Conservation (phyloP, 2,797 vertebrate genomes). For the Danio aesculapii region DNA sequence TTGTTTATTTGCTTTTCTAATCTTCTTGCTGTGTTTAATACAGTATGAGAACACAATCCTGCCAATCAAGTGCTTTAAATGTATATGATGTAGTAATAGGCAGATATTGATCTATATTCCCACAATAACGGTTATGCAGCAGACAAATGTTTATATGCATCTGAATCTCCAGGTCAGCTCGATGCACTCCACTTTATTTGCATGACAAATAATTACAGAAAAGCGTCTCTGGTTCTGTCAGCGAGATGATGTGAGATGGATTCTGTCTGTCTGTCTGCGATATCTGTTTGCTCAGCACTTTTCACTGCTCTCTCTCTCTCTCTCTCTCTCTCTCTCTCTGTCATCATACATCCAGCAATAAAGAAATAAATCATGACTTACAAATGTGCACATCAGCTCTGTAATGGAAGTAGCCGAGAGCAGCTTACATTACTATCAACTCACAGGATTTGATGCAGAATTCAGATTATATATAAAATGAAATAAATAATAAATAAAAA, state of each 20-base stretch:
- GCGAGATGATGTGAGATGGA: neutral
- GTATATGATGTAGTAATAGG: neutral
- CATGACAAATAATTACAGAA: neutral
- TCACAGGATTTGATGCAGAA: neutral
- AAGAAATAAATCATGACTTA: neutral
- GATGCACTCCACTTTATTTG: neutral
- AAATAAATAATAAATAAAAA: too few relatives aligned
- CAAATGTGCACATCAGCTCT: neutral
- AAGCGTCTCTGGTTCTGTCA: neutral
- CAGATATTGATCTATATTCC: neutral
- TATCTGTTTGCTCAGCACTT: conserved; percentile 41
- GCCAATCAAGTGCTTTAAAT: too few relatives aligned
- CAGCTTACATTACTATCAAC: neutral
- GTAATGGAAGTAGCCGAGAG: neutral
- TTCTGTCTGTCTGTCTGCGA: neutral
- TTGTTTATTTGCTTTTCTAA: too few relatives aligned
- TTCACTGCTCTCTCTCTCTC: conserved; percentile 1
- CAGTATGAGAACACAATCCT: too few relatives aligned
- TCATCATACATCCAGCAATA: neutral
- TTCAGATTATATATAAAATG: too few relatives aligned
- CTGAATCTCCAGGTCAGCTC: neutral
- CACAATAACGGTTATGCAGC: neutral
- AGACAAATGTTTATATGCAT: neutral
- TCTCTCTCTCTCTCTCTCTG: too few relatives aligned
- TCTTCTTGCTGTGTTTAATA: too few relatives aligned